phyloP scores from a whole-genome alignment of 2,888 invertebrate species.

The Pheosia gnoma region DNA sequence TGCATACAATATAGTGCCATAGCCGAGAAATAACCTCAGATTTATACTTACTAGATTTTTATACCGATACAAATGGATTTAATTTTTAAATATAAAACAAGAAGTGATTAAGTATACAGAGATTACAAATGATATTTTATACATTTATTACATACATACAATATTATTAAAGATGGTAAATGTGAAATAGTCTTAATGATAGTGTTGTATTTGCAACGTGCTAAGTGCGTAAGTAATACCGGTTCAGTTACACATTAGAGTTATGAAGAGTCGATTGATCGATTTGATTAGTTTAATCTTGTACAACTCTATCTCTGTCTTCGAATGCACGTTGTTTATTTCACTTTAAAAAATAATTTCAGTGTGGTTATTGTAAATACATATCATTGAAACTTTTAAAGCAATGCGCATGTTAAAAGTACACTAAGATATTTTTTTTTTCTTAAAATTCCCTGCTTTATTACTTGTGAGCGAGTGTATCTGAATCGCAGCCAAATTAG shows the following conservation, averaged over 20 bases:
- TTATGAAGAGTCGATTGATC: constrained; percentile 46
- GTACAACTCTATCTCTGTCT: constrained; percentile 36
- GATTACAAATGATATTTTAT: constrained; percentile 85
- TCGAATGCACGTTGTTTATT: constrained; percentile 35
- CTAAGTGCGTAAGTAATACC: constrained; percentile 56
- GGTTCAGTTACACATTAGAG: constrained; percentile 44
- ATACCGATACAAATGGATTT: constrained; percentile 85
- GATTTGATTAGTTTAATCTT: constrained; percentile 41
- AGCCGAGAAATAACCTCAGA: constrained; percentile 81
- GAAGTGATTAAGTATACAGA: constrained; percentile 84
- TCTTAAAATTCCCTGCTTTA: constrained; percentile 33
- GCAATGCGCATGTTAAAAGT: constrained; percentile 59
- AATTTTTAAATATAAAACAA: constrained; percentile 82
- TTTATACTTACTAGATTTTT: constrained; percentile 83
- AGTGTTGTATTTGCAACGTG: constrained; percentile 70
- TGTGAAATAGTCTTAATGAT: constrained; percentile 81
- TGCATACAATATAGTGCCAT: constrained; percentile 77
- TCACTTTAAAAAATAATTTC: constrained; percentile 37
- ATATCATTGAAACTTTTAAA: constrained; percentile 70
- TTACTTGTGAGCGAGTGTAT: neutral
- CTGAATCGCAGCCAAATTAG: neutral
- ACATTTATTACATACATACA: constrained; percentile 84
- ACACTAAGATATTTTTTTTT: constrained; percentile 35
- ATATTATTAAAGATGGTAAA: constrained; percentile 77
- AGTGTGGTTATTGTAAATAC: constrained; percentile 75